phyloP scores from a whole-genome alignment of 2,113 vertebrate species.

The Gymnogyps californianus region DNA sequence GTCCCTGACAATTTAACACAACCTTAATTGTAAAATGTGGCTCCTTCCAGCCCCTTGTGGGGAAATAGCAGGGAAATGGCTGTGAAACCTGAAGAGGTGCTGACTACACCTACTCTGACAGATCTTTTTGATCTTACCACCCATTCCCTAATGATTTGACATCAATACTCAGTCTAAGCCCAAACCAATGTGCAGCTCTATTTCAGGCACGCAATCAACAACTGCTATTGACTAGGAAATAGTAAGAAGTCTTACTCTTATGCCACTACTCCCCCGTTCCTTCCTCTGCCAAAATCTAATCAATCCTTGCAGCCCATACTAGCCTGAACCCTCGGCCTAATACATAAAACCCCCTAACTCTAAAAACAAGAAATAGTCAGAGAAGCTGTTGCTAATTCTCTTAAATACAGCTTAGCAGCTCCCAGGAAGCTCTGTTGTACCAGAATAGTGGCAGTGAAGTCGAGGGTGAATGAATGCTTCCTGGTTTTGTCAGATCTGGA shows the following conservation, averaged over 20 bases:
- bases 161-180: not conserved
- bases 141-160: not conserved
- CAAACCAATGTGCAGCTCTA: not conserved
- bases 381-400: not conserved
- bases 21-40: not conserved
- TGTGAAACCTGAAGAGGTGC: not conserved
- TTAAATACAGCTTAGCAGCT: not conserved
- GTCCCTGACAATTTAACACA: not conserved
- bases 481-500: not conserved
- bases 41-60: not conserved
- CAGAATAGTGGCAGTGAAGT: not conserved
- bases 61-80: not conserved
- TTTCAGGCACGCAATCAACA: not conserved
- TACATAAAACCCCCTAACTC: fast-evolving
- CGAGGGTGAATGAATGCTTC: not conserved
- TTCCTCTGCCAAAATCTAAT: not conserved
- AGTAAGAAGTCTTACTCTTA: not conserved
- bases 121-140: not conserved
- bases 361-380: not conserved
- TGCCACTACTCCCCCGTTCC: not conserved
- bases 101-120: not conserved
- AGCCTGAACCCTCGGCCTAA: not conserved
- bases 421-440: not conserved
- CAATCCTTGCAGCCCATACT: not conserved
- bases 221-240: not conserved